Evolutionary conservation across 35 echinoderm and acorn worm genomes (phyloP).

Genomic region (Heliocidaris tuberculata): DNA sequence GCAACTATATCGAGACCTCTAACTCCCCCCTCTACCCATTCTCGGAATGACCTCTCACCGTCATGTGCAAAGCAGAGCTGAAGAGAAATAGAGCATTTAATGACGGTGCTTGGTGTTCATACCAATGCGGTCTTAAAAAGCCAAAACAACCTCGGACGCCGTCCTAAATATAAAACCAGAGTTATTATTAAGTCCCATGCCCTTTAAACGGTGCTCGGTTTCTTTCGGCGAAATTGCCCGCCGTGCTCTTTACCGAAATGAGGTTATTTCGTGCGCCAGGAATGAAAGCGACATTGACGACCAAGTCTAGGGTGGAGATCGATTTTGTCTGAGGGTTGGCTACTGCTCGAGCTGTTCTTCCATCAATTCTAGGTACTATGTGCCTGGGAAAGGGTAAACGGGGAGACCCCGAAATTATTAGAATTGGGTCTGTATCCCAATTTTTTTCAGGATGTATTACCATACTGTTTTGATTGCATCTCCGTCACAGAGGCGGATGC

Average conservation of each 20-base stretch:
- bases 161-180: not conserved
- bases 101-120: no score
- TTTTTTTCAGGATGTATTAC: not conserved
- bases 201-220: not conserved
- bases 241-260: not conserved
- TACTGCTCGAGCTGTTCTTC: not conserved
- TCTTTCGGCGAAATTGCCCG: not conserved
- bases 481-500: not conserved
- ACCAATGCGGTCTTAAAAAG: not conserved
- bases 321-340: not conserved
- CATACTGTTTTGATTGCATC: not conserved
- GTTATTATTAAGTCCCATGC: not conserved
- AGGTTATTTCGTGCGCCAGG: not conserved
- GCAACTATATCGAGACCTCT: no score
- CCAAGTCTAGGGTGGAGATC: not conserved
- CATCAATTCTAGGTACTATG: not conserved
- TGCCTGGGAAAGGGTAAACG: not conserved
- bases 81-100: no score
- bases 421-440: not conserved
- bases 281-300: not conserved
- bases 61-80: no score
- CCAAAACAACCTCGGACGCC: not conserved
- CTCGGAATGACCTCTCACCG: no score
- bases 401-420: not conserved
- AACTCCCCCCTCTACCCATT: no score